Evolutionary conservation across 1,140 invertebrate species (phyloP), one percentile per base, ranked within the genome.

Genomic region (Bombus superbus): DNA sequence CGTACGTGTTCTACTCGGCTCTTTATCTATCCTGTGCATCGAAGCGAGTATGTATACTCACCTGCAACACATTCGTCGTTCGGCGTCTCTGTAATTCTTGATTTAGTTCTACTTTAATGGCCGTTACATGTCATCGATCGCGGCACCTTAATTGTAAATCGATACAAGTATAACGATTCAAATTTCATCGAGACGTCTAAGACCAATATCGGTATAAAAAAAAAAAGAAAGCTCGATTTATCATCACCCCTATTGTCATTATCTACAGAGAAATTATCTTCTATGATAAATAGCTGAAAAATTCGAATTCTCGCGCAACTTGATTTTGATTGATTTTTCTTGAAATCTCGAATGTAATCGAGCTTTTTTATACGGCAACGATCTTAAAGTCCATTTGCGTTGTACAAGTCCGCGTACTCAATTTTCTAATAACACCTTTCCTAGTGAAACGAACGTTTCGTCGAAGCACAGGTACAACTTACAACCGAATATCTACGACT

Each of bases 1-100:
- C 75, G 57, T 53, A 83, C 64, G 69, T 32, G 18, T 66, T 32
- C 35, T 40, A 47, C 53, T 28, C 47, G 47, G 83, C 82, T 89
- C 75, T 40, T 76, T 83, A 83, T 89, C 83, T 59, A n/a, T 62
- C 25, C 4, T n/a, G 25, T n/a, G 28, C 59, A 62, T 11, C 28
- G 3, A 62, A 53, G 5, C 28, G 9, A 32, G 25, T 28, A 28
- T 25, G 3, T 59, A n/a, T n/a, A 62, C 28, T 62, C 59, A 4
- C 0, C 10, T 62, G 53, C 18, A 57, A 42, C 62, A 59, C 32
- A 69, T 81, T 85, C 44, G 75, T 44, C 35, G 22, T 35, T n/a
- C 9, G 32, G 59, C 38, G 10, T 32, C n/a, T 57, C 40, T 35
- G 1, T 38, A 59, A 64, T 69, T 44, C 47, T 53, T 35, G 47